Base-by-base conservation (phyloP, 2,888 invertebrate species). In the Orchesella flavescens region DNA sequence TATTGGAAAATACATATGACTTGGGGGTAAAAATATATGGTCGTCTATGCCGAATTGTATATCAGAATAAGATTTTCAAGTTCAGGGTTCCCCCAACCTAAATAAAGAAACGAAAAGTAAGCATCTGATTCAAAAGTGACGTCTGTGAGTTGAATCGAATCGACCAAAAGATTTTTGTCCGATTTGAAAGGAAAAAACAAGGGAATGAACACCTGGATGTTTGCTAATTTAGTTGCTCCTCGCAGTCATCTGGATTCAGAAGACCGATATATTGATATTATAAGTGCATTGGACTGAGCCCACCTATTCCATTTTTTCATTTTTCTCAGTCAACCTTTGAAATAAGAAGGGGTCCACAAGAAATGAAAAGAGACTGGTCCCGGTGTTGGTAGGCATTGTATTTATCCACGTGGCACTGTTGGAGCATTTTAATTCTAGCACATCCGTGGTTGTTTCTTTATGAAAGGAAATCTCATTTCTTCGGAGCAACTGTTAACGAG, bases 361-460 rank as follows among this genome's bases (percentile, higher is more conserved):
- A 57, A 57, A 57, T 17, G 19, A n/a, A 57, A 19, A 2, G 57
- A 57, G 57, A 57, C 5, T 19, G 17, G 17, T 10, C n/a, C 17
- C 63, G 63, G 78, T 73, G 79, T 17, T 72, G 72, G 57, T 19
- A 44, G n/a, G 5, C 46, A 74, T 57, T 79, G 15, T 71, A 82
- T 82, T 82, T 75, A 71, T 75, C 82, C 82, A 82, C 82, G 82
- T 82, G 82, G 49, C 81, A 80, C 44, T 69, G 13, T 19, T 13
- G 46, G 13, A n/a, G 10, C 53, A 2, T 12, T 3, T 53, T 53
- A 53, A 5, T 53, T 53, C 53, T 53, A n/a, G 3, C n/a, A n/a
- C 53, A 53, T 53, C 10, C 53, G n/a, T n/a, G 10, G 15, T 5
- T 23, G 46, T 74, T 46, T 49, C 46, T 43, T 46, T 46, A 59